Percentiles rank a stretch among this genome's conserved stretches.
Evolutionary conservation across 2,888 invertebrate genomes (phyloP).

Genomic region (Chydorus sphaericus): DNA sequence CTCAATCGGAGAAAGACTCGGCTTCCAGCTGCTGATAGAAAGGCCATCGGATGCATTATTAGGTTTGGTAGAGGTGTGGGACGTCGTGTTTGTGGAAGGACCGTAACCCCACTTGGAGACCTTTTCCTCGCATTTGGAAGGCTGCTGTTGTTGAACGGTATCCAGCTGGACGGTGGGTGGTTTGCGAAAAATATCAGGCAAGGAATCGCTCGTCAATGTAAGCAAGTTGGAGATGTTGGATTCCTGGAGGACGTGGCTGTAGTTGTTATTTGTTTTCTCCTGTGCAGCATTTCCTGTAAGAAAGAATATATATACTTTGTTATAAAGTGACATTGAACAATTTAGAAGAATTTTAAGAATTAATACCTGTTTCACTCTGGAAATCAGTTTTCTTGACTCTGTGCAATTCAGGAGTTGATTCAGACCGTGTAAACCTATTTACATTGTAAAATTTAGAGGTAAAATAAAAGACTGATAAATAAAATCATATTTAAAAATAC

Average conservation of each 20-base stretch:
- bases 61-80: not conserved
- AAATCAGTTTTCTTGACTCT: not conserved
- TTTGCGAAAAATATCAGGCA: not conserved
- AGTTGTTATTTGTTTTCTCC: not conserved
- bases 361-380: not conserved
- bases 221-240: not conserved
- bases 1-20: no score
- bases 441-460: not conserved
- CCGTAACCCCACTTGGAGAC: not conserved
- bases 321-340: no score
- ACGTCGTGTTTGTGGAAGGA: constrained; percentile 1
- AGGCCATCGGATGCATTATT: not conserved
- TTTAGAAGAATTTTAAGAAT: no score
- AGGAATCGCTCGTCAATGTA: not conserved
- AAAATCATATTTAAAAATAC: not conserved
- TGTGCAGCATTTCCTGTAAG: not conserved
- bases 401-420: not conserved
- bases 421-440: not conserved
- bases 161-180: not conserved
- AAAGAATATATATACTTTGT: no score
- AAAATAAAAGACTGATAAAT: not conserved
- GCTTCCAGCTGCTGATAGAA: no score
- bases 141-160: not conserved
- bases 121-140: not conserved
- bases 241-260: not conserved